Base-by-base conservation (phyloP, 92 coral and sea anemone genomes). In the Diadumene lineata region DNA sequence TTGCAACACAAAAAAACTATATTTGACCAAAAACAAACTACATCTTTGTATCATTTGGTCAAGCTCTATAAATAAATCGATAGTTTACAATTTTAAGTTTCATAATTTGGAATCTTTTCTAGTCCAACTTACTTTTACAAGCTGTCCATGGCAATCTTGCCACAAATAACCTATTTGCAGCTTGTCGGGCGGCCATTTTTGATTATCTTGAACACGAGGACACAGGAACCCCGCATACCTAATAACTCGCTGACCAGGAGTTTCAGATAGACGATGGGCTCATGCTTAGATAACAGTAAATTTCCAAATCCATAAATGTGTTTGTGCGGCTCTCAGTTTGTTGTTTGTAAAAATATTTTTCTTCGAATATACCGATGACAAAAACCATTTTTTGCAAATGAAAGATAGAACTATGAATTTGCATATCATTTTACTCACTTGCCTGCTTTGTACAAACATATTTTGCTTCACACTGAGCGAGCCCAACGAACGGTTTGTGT, bases 81-180 rank as follows among this genome's bases (percentile, higher is more conserved):
- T 53, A 21, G 24, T 15, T 53, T 15, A 16, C n/a, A 15, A 3
- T 53, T 53, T 53, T 4, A 53, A 53, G 18, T 15, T 53, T 6
- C 24, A 2, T 53, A 9, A 3, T 53, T 4, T 53, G 24, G n/a
- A 3, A 4, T 21, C 17, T 53, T 15, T 4, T 18, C 44, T 70
- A 11, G 25, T 8, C 60, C 32, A 46, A 44, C 68, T 43, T 77
- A 93, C 98, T 89, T 69, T 89, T 70, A 48, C 97, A 85, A 22
- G 87, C 93, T 44, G 97, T 93, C 97, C 97, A 93, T 16, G 98
- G 98, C 46, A 93, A 87, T 69, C 82, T 84, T 50, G 97, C 97
- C 0, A 93, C 93, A 82, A 93, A 93, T 44, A 90, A 61, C 33
- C 74, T 56, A 34, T 30, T 44, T 0, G 65, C 63, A 57, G 75